Percentiles rank a stretch among this genome's conserved stretches.
Evolutionary conservation across 2,113 vertebrate species (phyloP).

Genomic region (Lates calcarifer): DNA sequence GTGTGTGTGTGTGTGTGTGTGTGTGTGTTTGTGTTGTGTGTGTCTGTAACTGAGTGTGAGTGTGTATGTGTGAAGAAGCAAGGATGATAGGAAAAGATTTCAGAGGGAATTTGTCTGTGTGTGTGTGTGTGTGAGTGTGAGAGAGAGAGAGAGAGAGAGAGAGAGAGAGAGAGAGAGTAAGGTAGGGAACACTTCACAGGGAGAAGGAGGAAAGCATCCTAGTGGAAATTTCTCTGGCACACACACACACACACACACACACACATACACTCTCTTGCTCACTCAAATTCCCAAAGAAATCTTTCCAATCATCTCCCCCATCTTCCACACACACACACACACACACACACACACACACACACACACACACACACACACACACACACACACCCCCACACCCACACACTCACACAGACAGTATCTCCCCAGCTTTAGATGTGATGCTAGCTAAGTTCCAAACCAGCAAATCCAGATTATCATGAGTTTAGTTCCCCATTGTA

Average conservation of each 20-base stretch:
- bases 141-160: not conserved
- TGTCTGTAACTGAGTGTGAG: not conserved
- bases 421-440: conserved; percentile 60
- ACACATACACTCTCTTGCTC: conserved; percentile 28
- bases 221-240: conserved; percentile 65
- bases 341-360: not conserved
- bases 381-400: conserved; percentile 15
- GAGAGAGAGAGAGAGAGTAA: conserved; percentile 22
- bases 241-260: not conserved
- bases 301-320: conserved; percentile 53
- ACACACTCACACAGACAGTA: conserved; percentile 1
- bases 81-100: conserved; percentile 55
- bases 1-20: conserved; percentile 38
- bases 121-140: conserved; percentile 24
- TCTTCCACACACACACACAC: conserved; percentile 16
- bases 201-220: conserved; percentile 57
- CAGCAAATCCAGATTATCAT: conserved; percentile 77
- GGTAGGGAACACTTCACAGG: conserved; percentile 53
- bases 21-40: conserved; percentile 18
- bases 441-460: conserved; percentile 64
- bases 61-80: conserved; percentile 26
- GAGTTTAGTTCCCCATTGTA: conserved; percentile 54
- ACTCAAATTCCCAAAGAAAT: conserved; percentile 55
- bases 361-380: conserved; percentile 10
- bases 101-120: conserved; percentile 63